Conservation (phyloP, 2,888 invertebrate genomes). For the Congeria kusceri region DNA sequence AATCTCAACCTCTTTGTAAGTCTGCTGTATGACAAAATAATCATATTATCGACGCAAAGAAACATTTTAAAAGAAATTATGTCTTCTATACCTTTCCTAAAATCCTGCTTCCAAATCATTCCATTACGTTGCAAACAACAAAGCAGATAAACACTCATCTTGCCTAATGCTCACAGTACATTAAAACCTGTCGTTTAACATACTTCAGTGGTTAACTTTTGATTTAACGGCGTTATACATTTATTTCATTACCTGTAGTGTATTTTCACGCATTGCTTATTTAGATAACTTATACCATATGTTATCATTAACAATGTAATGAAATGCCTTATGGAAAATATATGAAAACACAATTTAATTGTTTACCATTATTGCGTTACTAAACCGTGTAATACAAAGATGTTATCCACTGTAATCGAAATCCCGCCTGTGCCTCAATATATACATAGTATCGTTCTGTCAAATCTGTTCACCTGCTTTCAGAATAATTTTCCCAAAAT, state of each 20-base stretch:
- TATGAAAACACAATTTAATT: not conserved
- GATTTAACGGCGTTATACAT: not conserved
- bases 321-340: not conserved
- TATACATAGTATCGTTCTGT: constrained; percentile 26
- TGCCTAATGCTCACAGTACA: not conserved
- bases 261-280: constrained; percentile 4
- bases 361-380: not conserved
- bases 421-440: constrained; percentile 25
- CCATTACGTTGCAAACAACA: not conserved
- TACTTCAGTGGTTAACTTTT: not conserved
- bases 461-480: constrained; percentile 12
- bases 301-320: not conserved
- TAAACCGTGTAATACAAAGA: not conserved
- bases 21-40: constrained; percentile 4
- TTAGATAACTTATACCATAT: constrained; percentile 7
- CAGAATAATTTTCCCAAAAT: not conserved
- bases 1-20: not conserved
- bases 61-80: no score
- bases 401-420: constrained; percentile 14
- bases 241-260: not conserved
- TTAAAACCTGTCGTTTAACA: not conserved
- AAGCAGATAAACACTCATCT: not conserved
- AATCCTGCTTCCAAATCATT: not conserved
- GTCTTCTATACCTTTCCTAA: not conserved
- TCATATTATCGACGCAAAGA: not conserved